Conservation (phyloP, 2,113 vertebrate species). For the Cynoglossus semilaevis region DNA sequence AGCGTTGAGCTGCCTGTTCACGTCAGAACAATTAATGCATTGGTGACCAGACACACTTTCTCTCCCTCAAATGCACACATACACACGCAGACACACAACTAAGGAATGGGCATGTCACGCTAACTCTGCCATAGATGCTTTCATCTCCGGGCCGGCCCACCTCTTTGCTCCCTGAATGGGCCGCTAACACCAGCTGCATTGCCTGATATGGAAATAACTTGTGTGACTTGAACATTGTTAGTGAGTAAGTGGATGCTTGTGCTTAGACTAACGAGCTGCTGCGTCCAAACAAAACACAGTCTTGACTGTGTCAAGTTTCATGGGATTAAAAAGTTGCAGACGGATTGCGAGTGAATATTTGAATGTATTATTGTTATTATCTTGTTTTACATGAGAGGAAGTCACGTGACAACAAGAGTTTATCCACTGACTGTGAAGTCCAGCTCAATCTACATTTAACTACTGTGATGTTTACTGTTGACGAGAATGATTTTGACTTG, state of each 20-base stretch:
- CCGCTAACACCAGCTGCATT: constrained; percentile 33
- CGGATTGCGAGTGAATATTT: constrained; percentile 12
- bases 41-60: constrained; percentile 19
- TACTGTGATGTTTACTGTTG: too few relatives aligned
- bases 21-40: constrained; percentile 39
- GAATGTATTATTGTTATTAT: too few relatives aligned
- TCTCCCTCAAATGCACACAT: constrained; percentile 6
- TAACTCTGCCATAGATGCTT: constrained; percentile 44
- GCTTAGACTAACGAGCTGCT: constrained; percentile 13
- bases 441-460: too few relatives aligned
- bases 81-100: background rate
- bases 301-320: background rate
- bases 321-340: constrained; percentile 1
- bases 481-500: too few relatives aligned
- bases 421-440: too few relatives aligned
- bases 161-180: constrained; percentile 36
- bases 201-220: constrained; percentile 59
- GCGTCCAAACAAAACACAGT: background rate
- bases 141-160: constrained; percentile 37
- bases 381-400: too few relatives aligned
- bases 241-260: constrained; percentile 8
- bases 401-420: too few relatives aligned
- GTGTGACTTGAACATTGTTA: constrained; percentile 33
- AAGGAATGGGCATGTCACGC: constrained; percentile 37
- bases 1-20: constrained; percentile 31